Evolutionary conservation across 2,113 vertebrate genomes (phyloP).

Genomic region (Laterallus jamaicensis): DNA sequence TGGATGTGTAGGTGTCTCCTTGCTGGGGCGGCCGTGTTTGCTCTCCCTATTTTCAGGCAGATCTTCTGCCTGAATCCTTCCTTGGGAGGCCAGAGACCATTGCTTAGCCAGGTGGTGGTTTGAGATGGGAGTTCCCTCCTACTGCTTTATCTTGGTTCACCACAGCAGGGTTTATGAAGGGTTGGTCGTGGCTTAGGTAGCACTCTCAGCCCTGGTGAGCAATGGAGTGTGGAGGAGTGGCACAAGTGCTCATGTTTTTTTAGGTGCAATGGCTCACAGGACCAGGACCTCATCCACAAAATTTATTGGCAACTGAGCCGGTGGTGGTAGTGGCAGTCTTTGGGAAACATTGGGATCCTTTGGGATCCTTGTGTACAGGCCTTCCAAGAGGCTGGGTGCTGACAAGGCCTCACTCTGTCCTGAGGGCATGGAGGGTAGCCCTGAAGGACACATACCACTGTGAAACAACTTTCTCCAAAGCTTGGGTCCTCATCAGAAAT

Average conservation of each 20-base stretch:
- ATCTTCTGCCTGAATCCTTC: neutral
- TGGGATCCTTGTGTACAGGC: neutral
- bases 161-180: neutral
- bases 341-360: accelerated
- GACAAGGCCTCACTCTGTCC: neutral
- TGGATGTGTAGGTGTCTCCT: accelerated
- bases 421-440: neutral
- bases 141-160: neutral
- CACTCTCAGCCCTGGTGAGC: neutral
- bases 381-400: neutral
- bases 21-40: accelerated
- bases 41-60: neutral
- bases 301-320: accelerated
- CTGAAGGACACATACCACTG: accelerated
- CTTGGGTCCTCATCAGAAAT: accelerated
- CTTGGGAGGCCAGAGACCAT: neutral
- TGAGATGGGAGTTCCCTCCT: neutral
- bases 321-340: neutral
- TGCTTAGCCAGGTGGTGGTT: no score
- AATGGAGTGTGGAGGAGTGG: accelerated
- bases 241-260: accelerated
- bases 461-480: neutral
- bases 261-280: accelerated
- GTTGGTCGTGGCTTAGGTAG: accelerated
- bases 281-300: neutral